phyloP scores from a whole-genome alignment of 2,888 invertebrate species.

The Ctena decussata region DNA sequence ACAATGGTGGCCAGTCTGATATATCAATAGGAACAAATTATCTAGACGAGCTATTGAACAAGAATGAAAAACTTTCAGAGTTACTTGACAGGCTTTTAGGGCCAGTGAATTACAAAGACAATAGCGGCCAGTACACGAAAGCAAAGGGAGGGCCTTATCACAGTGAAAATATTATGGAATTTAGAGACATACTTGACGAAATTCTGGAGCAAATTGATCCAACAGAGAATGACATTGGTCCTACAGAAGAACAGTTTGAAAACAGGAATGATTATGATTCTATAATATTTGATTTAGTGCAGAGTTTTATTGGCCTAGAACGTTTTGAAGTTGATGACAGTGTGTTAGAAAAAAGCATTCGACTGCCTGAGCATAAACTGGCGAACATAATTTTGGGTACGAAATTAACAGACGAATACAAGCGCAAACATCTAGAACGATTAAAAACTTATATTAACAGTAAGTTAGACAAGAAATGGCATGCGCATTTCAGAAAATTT shows the following conservation, averaged over 20 bases:
- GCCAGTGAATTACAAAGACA: too few relatives aligned
- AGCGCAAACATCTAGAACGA: too few relatives aligned
- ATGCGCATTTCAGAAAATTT: too few relatives aligned
- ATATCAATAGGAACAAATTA: neutral
- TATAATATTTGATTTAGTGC: neutral
- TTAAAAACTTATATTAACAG: too few relatives aligned
- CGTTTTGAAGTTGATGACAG: too few relatives aligned
- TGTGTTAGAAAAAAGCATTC: too few relatives aligned
- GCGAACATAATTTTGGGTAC: too few relatives aligned
- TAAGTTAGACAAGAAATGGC: too few relatives aligned
- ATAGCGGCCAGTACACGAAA: too few relatives aligned
- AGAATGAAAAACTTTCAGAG: neutral
- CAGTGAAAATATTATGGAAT: neutral
- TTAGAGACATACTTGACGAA: neutral
- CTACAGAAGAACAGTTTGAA: neutral
- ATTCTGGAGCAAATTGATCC: neutral
- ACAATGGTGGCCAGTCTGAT: neutral
- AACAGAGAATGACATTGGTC: neutral
- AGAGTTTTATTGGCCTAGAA: neutral
- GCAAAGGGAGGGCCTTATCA: neutral
- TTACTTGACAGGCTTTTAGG: neutral
- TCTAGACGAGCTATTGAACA: neutral
- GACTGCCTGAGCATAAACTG: too few relatives aligned
- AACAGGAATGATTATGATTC: neutral
- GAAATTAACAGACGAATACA: too few relatives aligned